Conservation (phyloP, 2,888 invertebrate genomes). For the Aleiodes leptofemur region DNA sequence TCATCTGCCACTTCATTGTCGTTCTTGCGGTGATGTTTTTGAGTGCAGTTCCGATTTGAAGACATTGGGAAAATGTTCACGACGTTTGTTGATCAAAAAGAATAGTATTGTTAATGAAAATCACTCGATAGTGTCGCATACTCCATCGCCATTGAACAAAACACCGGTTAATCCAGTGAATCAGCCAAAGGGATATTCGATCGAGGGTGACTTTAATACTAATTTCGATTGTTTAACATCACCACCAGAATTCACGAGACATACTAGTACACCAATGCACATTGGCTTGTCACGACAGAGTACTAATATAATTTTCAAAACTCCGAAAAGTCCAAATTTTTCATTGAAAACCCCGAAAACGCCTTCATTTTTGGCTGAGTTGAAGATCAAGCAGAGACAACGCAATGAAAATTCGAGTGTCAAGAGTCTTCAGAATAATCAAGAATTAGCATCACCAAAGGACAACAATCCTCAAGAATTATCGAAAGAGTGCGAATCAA, state of each 20-base stretch:
- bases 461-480: slow-evolving; percentile 7
- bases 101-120: slow-evolving; percentile 13
- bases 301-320: slow-evolving; percentile 54
- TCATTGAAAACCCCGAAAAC: slow-evolving; percentile 62
- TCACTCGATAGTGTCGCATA: slow-evolving; percentile 43
- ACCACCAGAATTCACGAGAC: slow-evolving; percentile 63
- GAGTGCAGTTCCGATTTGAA: slow-evolving; percentile 59
- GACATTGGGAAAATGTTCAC: slow-evolving; percentile 57
- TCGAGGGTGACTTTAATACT: slow-evolving; percentile 49
- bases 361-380: background rate
- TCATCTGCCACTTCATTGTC: slow-evolving; percentile 67
- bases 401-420: background rate
- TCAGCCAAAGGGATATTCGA: slow-evolving; percentile 38
- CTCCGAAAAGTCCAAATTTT: slow-evolving; percentile 57
- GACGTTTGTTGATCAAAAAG: slow-evolving; percentile 28
- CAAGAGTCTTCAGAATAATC: background rate
- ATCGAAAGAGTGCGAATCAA: slow-evolving; percentile 37
- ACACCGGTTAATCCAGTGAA: slow-evolving; percentile 39
- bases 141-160: slow-evolving; percentile 41
- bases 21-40: slow-evolving; percentile 63
- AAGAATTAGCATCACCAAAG: background rate
- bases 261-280: slow-evolving; percentile 69
- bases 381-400: background rate
- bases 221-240: slow-evolving; percentile 57
- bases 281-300: slow-evolving; percentile 50